phyloP scores from a whole-genome alignment of 2,113 vertebrate genomes.

The Conger conger region DNA sequence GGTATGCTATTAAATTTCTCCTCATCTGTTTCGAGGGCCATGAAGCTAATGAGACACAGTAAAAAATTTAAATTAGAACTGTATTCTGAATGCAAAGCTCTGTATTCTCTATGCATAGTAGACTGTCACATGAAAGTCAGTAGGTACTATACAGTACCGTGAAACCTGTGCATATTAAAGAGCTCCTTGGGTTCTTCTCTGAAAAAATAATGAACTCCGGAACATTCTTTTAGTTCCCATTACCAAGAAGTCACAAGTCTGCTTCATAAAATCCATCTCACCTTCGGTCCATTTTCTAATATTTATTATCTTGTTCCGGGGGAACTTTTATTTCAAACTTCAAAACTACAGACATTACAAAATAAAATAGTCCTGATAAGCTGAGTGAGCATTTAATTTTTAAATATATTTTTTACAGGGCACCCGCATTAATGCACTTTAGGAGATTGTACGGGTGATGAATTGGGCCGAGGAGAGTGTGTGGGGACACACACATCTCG shows the following conservation, averaged over 20 bases:
- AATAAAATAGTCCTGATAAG: not conserved
- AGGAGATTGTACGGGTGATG: not conserved
- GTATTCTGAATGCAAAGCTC: not conserved
- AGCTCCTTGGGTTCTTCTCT: not conserved
- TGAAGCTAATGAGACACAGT: conserved; percentile 26
- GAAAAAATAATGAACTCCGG: not conserved
- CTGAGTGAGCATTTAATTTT: not conserved
- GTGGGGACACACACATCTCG: not conserved
- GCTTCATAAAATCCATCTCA: not conserved
- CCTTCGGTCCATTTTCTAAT: not conserved
- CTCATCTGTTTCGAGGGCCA: not conserved
- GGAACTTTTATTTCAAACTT: not conserved
- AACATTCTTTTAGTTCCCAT: not conserved
- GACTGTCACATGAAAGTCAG: not conserved
- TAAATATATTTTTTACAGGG: not conserved
- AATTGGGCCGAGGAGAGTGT: not conserved
- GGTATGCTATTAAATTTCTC: conserved; percentile 20
- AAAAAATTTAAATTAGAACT: not conserved
- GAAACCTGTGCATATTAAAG: not conserved
- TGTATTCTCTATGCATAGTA: not conserved
- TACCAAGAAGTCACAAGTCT: not conserved
- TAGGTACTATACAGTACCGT: not conserved
- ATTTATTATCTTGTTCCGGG: not conserved
- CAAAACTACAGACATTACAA: not conserved
- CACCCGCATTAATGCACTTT: not conserved